Evolutionary conservation across 2,113 vertebrate genomes (phyloP).

Genomic region (Zosterops japonicus): DNA sequence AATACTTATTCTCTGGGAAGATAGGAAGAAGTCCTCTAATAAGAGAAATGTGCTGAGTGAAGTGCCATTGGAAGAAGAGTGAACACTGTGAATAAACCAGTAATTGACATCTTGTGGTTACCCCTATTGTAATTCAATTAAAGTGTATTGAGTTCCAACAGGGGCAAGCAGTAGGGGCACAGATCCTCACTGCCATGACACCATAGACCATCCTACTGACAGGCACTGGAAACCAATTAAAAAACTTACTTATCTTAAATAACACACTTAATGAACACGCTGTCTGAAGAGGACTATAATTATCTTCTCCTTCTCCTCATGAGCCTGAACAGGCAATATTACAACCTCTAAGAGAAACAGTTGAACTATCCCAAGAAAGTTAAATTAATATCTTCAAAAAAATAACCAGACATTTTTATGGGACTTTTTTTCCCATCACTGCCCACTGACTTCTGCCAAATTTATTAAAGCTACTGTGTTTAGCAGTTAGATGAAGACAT

Average conservation of each 20-base stretch:
- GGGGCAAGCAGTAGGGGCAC: neutral
- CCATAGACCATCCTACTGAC: neutral
- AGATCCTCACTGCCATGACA: neutral
- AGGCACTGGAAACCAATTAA: conserved; percentile 52
- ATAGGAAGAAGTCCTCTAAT: neutral
- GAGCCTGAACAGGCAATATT: neutral
- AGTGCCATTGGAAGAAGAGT: neutral
- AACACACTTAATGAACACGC: conserved; percentile 53
- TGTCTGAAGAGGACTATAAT: conserved; percentile 59
- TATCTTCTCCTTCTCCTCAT: conserved; percentile 31
- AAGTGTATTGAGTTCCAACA: conserved; percentile 57
- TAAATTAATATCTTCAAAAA: conserved; percentile 23
- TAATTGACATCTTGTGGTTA: conserved; percentile 45
- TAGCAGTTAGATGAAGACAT: neutral
- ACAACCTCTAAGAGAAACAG: neutral
- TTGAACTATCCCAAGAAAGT: conserved; percentile 3
- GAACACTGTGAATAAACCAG: neutral
- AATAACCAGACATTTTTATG: neutral
- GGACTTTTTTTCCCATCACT: neutral
- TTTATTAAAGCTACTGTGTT: neutral
- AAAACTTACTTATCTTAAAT: conserved; percentile 65
- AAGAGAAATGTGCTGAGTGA: neutral
- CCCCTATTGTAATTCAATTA: conserved; percentile 60
- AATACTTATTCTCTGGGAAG: neutral
- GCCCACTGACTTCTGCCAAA: neutral